Evolutionary conservation across 2,113 vertebrate species (phyloP), one percentile per base, ranked within the genome.

Genomic region (Percopsis transmontana): DNA sequence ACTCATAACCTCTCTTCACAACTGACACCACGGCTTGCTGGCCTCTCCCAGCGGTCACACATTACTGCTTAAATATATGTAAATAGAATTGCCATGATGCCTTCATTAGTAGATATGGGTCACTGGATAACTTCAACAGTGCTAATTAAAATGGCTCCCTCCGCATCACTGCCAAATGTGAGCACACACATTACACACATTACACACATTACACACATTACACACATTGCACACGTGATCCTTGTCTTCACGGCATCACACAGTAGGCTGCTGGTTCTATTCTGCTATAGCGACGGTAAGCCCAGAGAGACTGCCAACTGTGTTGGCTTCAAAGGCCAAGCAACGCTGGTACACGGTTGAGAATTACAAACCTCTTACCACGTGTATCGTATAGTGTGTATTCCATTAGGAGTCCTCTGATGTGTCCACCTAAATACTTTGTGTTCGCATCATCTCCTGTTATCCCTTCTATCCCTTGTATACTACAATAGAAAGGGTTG

Each of bases 21-120:
- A 72, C 61, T 82, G 81, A 67, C 77, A 75, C 66, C 68, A 63
- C 81, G 74, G 39, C n/a, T 27, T 24, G 58, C 70, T 51, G 66
- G 75, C 60, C 70, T 65, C 82, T 89, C 83, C 84, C 89, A 74
- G n/a, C 47, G 68, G 86, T 83, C 77, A 79, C 85, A 81, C 81
- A 87, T 89, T 88, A 87, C 71, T 58, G 57, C 76, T 73, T 84
- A 83, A 89, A 87, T 75, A 88, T 89, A 89, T 88, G 89, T 87
- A 89, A 88, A 88, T 88, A 88, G 85, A 87, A 72, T 78, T 81
- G 79, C 80, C 71, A 77, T 85, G 84, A 82, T 85, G 82, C 83
- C 81, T 88, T 88, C 87, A 85, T 88, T 88, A 89, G 85, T 75
- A 74, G 79, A 89, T 91, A 77, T 87, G 88, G 88, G 88, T 87